phyloP scores from a whole-genome alignment of 2,888 invertebrate species.

The Andrena trimmerana region DNA sequence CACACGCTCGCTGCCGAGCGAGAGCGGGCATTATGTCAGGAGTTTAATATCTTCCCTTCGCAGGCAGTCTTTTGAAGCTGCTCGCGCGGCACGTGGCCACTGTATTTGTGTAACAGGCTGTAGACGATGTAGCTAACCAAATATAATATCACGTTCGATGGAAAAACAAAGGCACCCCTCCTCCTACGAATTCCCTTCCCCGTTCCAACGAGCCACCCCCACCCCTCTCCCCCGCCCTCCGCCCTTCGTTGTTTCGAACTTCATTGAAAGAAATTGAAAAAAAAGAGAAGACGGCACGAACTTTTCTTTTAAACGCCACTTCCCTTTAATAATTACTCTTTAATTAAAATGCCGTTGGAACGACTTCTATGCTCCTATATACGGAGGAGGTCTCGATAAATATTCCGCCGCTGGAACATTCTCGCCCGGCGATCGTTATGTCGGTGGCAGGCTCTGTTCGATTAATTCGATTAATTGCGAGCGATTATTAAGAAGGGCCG shows the following conservation, averaged over 20 bases:
- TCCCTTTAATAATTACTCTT: slow-evolving; percentile 4
- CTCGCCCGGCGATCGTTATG: slow-evolving; percentile 2
- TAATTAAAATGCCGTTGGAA: not conserved
- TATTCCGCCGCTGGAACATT: not conserved
- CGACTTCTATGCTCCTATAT: not conserved
- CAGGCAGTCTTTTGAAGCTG: slow-evolving; percentile 66
- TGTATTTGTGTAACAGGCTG: slow-evolving; percentile 73
- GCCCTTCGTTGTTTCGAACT: not conserved
- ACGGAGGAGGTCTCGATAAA: not conserved
- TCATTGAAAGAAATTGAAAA: not conserved
- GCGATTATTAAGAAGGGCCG: slow-evolving; percentile 25
- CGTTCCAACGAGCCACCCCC: not conserved
- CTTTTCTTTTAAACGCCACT: not conserved
- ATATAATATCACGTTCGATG: slow-evolving; percentile 47
- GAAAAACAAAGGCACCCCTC: slow-evolving; percentile 6
- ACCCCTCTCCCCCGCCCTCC: not conserved
- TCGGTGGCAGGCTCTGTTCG: not conserved
- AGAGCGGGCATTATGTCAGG: slow-evolving; percentile 72
- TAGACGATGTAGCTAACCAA: slow-evolving; percentile 50
- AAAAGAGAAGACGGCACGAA: not conserved
- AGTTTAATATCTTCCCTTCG: slow-evolving; percentile 82
- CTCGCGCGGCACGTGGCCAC: slow-evolving; percentile 78
- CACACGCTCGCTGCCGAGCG: slow-evolving; percentile 26
- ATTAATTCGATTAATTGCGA: slow-evolving; percentile 41
- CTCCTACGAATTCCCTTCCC: not conserved